Conservation (phyloP, 2,888 invertebrate genomes). For the Apantesis nais region DNA sequence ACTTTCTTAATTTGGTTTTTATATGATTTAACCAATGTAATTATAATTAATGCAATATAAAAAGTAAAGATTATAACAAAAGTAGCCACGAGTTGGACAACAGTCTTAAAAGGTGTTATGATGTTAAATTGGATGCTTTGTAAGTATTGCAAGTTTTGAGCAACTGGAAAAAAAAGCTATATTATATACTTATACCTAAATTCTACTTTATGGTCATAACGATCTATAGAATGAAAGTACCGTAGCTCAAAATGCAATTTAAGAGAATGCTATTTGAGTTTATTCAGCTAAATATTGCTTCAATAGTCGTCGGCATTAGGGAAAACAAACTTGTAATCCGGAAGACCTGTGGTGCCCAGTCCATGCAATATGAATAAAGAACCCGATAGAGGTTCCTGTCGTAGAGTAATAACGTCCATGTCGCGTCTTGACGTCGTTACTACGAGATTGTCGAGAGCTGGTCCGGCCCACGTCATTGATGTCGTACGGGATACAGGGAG, state of each 20-base stretch:
- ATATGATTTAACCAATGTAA: too few relatives aligned
- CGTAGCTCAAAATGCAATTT: background rate
- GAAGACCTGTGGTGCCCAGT: slow-evolving; percentile 44
- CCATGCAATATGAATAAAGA: slow-evolving; percentile 44
- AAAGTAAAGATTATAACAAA: too few relatives aligned
- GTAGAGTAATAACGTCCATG: slow-evolving; percentile 26
- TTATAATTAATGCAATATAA: too few relatives aligned
- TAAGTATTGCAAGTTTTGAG: too few relatives aligned
- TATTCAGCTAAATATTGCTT: background rate
- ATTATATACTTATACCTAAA: too few relatives aligned
- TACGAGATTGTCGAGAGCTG: slow-evolving; percentile 81
- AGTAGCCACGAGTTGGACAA: too few relatives aligned
- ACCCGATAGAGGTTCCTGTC: slow-evolving; percentile 45
- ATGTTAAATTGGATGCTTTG: too few relatives aligned
- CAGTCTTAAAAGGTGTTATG: too few relatives aligned
- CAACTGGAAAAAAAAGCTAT: too few relatives aligned
- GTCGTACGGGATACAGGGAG: slow-evolving; percentile 83
- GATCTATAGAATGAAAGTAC: background rate
- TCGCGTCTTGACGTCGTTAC: slow-evolving; percentile 82
- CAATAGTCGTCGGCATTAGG: slow-evolving; percentile 44
- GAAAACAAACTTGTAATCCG: slow-evolving; percentile 44
- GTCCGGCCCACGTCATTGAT: slow-evolving; percentile 87
- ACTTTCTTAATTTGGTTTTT: too few relatives aligned
- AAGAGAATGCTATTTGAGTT: background rate
- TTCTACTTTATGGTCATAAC: background rate